These are phyloP conservation scores for Sphyrna mokarran DNA, from an alignment of 2,113 vertebrate species.

Conservation along the genomic window DNA sequence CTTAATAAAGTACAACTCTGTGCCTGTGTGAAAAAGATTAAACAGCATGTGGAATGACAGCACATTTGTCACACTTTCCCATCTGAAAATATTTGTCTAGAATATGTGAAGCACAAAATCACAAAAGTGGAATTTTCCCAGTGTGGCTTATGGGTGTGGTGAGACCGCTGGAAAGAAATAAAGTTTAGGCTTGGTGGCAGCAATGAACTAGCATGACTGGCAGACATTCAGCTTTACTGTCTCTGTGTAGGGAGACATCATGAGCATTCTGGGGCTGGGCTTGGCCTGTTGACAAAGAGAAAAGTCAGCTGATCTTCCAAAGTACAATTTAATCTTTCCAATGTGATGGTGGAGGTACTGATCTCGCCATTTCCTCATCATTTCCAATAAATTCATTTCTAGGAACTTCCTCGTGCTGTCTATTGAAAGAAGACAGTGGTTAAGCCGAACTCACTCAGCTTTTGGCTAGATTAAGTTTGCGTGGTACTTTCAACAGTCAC, in stretches of 20 bases:
- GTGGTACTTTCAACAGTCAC: neutral
- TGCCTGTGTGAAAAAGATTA: neutral
- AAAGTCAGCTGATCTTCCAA: neutral
- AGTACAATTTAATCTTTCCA: neutral
- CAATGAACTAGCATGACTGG: neutral
- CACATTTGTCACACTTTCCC: neutral
- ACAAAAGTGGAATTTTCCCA: conserved; percentile 1
- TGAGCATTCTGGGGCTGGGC: neutral
- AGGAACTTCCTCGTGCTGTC: neutral
- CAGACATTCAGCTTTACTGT: neutral
- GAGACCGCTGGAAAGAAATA: neutral
- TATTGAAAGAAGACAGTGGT: neutral
- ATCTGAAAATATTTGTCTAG: neutral
- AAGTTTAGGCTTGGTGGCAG: neutral
- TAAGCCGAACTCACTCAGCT: neutral
- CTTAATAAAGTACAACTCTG: neutral
- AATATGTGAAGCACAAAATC: neutral
- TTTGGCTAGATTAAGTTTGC: neutral
- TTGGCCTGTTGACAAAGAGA: neutral
- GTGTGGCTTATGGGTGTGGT: conserved; percentile 15
- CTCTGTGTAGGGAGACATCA: neutral
- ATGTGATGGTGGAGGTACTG: neutral
- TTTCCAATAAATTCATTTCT: neutral
- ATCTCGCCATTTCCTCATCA: neutral
- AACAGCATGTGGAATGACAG: neutral